These are phyloP conservation scores for Philopotamus ludificatus DNA, from an alignment of 1,140 invertebrate genomes.

Conservation along the genomic window DNA sequence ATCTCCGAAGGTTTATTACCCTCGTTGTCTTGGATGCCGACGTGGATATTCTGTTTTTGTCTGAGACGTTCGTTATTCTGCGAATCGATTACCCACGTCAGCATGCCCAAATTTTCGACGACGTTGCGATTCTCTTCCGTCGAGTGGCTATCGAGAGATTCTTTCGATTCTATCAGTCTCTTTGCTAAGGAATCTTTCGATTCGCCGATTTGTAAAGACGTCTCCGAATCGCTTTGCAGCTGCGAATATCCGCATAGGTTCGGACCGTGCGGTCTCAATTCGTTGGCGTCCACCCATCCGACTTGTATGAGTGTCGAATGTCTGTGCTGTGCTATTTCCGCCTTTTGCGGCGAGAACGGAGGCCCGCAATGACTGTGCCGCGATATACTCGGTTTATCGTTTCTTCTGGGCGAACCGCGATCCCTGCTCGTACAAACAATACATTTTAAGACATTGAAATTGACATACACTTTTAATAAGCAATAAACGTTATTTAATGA, in stretches of 20 bases:
- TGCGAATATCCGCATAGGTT: slow-evolving; percentile 23
- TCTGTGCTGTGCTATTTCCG: slow-evolving; percentile 11
- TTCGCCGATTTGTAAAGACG: slow-evolving; percentile 22
- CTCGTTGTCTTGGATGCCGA: neutral
- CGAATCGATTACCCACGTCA: neutral
- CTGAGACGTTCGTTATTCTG: neutral
- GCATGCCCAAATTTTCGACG: neutral
- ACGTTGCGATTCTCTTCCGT: neutral
- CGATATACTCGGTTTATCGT: slow-evolving; percentile 7
- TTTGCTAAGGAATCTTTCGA: slow-evolving; percentile 36
- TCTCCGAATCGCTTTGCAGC: slow-evolving; percentile 37
- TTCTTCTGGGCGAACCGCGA: slow-evolving; percentile 33
- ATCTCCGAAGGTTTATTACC: neutral
- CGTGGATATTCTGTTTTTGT: neutral
- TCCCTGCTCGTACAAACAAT: slow-evolving; percentile 30
- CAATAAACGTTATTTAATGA: too few species aligned
- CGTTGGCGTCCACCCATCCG: slow-evolving; percentile 23
- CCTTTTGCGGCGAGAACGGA: slow-evolving; percentile 9
- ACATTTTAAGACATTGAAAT: neutral
- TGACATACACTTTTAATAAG: too few species aligned
- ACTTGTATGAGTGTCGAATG: slow-evolving; percentile 39
- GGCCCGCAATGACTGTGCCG: slow-evolving; percentile 36
- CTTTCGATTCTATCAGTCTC: slow-evolving; percentile 36
- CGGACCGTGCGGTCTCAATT: neutral
- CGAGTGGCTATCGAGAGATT: slow-evolving; percentile 29